Base-by-base conservation (phyloP, 2,797 vertebrate genomes). In the Ptychobarbus kaznakovi region DNA sequence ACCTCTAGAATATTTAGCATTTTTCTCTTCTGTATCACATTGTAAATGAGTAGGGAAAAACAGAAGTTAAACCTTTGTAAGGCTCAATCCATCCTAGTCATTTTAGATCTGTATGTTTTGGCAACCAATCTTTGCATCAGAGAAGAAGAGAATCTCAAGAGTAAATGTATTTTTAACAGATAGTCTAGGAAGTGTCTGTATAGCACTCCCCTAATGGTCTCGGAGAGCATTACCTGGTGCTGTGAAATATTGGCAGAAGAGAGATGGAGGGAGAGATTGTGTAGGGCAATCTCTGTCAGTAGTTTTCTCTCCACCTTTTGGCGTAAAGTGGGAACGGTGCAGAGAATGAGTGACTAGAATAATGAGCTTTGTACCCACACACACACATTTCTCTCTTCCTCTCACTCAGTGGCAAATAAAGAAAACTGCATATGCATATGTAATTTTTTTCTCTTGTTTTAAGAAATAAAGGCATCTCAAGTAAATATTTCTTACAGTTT, bases 121-220 rank as follows among this genome's bases (percentile, higher is more conserved):
- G 90, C 0, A 18, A 80, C 61, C 65, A 75, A 82, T 87, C 84
- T 87, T 89, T 86, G 70, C 68, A 82, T 87, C 87, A 88, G 86
- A 90, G 88, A 86, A 87, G 82, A 86, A 82, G 87, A 87, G 83
- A 87, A 89, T 73, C 85, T 77, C 80, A 68, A 82, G 80, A 90
- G 89, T 81, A 89, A 68, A 65, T 85, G 82, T 88, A 90, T 81
- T 20, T 89, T 89, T 90, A 87, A 25, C 79, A 65, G 82, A 83
- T 82, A 84, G 87, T 88, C 81, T 84, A 77, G 87, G 76, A 90
- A 89, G 90, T 89, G 90, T 89, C 58, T 83, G 86, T 87, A 90
- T 89, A 93, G 89, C 91, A 87, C n/a, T 0, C 87, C 93, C 89
- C 92, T 94, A 53, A 56, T 91, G 66, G 78, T 87, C 87, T 89